Conservation (phyloP, 1,140 invertebrate species). For the Aphaenogaster ashmeadi region DNA sequence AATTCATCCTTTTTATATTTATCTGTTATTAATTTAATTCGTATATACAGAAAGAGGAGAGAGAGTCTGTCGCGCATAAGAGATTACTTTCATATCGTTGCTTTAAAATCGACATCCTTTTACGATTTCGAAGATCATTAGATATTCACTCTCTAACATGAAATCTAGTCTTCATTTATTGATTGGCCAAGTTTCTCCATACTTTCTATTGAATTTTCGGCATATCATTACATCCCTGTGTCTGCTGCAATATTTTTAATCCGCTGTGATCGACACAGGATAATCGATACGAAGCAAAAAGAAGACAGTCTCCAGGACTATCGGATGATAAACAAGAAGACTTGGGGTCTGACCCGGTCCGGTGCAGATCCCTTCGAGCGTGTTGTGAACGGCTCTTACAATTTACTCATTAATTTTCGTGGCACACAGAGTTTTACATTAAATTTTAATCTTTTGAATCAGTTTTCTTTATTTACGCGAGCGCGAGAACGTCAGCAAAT, state of each 20-base stretch:
- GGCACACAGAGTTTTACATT: neutral
- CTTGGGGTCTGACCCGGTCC: too few species aligned
- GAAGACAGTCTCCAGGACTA: neutral
- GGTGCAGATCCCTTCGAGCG: too few species aligned
- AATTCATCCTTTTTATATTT: neutral
- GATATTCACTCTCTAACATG: neutral
- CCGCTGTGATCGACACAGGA: neutral
- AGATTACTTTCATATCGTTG: neutral
- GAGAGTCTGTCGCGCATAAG: neutral
- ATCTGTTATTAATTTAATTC: slow-evolving; percentile 10
- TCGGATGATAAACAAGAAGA: neutral
- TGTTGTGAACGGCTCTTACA: neutral
- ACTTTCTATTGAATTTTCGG: neutral
- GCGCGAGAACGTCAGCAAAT: neutral
- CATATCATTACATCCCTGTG: neutral
- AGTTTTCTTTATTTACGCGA: neutral
- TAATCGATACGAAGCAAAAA: neutral
- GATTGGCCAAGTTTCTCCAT: neutral
- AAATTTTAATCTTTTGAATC: neutral
- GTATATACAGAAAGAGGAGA: neutral
- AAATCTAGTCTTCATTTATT: neutral
- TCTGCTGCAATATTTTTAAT: neutral
- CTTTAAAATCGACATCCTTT: neutral
- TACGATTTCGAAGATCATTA: neutral
- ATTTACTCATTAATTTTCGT: neutral